Conservation (phyloP, 2,797 vertebrate species). For the Karalla daura region DNA sequence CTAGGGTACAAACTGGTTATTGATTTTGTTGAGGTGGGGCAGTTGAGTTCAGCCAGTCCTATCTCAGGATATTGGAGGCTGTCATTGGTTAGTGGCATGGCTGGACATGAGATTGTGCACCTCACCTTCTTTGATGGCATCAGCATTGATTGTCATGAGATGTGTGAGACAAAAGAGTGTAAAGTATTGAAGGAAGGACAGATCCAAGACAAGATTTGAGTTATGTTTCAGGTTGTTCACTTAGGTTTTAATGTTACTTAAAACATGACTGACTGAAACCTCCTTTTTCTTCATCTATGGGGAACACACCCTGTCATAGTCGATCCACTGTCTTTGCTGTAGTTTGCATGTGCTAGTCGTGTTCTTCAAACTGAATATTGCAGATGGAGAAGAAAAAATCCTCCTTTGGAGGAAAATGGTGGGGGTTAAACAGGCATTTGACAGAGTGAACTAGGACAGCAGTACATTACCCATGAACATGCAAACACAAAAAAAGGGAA, state of each 20-base stretch:
- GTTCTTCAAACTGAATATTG: constrained; percentile 4
- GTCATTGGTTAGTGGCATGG: background rate
- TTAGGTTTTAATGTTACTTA: background rate
- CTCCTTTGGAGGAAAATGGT: constrained; percentile 3
- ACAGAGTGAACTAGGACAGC: constrained; percentile 15
- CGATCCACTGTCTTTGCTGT: background rate
- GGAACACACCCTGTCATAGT: background rate
- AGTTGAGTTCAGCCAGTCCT: constrained; percentile 7
- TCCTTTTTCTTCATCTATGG: background rate
- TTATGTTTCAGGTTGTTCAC: background rate
- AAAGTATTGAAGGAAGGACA: background rate
- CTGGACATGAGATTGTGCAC: constrained; percentile 2
- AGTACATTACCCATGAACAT: constrained; percentile 11
- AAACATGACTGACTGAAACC: no score
- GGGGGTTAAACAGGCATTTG: constrained; percentile 8
- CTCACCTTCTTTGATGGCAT: background rate
- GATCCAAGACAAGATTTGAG: background rate
- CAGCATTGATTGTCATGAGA: background rate
- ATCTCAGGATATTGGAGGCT: background rate
- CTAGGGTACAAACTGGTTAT: constrained; percentile 31
- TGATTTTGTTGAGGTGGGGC: constrained; percentile 27
- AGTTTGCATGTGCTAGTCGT: background rate
- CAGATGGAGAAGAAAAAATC: background rate
- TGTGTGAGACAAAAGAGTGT: background rate
- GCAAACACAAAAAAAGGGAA: constrained; percentile 27